phyloP scores from a whole-genome alignment of 2,797 vertebrate species.

The Forpus xanthops region DNA sequence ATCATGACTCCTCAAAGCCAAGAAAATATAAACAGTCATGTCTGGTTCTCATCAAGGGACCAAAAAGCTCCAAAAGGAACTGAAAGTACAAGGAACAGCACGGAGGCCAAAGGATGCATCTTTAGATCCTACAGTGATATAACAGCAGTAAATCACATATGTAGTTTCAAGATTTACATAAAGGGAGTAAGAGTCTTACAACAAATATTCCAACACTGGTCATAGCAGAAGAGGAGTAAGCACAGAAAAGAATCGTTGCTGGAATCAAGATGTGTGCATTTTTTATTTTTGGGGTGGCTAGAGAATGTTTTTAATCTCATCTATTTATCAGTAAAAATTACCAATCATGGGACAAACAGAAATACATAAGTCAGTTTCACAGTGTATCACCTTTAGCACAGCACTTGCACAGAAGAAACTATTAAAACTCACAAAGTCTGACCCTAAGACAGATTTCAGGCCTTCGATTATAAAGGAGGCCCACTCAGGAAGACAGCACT shows the following conservation, averaged over 20 bases:
- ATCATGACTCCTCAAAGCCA: background rate
- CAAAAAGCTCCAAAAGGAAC: background rate
- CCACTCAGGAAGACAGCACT: background rate
- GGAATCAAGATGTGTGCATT: background rate
- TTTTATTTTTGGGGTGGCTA: background rate
- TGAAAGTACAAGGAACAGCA: background rate
- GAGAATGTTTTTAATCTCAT: background rate
- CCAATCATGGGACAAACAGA: background rate
- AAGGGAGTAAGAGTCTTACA: background rate
- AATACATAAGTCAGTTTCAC: background rate
- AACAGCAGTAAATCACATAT: background rate
- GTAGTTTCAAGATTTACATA: background rate
- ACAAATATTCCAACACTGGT: background rate
- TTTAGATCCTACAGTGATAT: background rate
- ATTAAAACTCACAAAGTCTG: background rate
- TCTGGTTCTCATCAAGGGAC: background rate
- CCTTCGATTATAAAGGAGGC: background rate
- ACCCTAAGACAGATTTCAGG: background rate
- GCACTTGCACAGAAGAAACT: background rate
- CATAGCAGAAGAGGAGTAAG: background rate
- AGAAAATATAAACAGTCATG: background rate
- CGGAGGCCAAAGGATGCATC: background rate
- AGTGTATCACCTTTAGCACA: background rate
- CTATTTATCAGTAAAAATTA: background rate
- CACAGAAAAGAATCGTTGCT: background rate